Evolutionary conservation across 2,113 vertebrate species (phyloP).

Genomic region (Cheilinus undulatus): DNA sequence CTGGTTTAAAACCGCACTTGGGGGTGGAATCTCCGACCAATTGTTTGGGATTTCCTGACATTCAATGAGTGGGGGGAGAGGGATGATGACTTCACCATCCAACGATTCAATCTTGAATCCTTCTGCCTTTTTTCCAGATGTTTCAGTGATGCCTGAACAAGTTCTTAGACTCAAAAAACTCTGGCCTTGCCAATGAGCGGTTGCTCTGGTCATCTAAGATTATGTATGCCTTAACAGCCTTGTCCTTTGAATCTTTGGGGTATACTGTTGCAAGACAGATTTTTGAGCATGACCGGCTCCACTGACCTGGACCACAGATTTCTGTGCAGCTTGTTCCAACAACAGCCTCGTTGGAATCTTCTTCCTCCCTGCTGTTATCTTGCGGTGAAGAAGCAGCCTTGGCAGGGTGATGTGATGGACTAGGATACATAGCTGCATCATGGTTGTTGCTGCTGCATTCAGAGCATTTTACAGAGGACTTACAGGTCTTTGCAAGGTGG

Average conservation of each 20-base stretch:
- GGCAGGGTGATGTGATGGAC: not conserved
- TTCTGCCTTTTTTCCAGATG: not conserved
- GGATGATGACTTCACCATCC: not conserved
- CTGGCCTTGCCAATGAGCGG: not conserved
- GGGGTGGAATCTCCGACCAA: conserved; percentile 8
- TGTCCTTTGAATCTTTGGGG: no score
- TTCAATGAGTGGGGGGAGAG: conserved; percentile 12
- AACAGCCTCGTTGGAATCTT: no score
- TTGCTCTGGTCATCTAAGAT: not conserved
- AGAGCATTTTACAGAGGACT: conserved; percentile 33
- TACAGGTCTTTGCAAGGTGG: conserved; percentile 27
- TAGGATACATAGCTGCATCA: conserved; percentile 6
- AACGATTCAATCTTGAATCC: conserved; percentile 9
- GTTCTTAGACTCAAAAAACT: conserved; percentile 10
- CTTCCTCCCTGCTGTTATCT: no score
- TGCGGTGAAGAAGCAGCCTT: not conserved
- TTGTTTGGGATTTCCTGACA: conserved; percentile 20
- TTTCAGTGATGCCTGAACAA: not conserved
- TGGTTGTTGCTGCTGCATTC: conserved; percentile 8
- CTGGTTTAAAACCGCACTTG: conserved; percentile 1
- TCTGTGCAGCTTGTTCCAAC: no score
- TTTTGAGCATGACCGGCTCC: no score
- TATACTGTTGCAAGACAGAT: no score
- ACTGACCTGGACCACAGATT: no score
- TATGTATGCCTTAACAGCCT: not conserved